Evolutionary conservation across 2,113 vertebrate genomes (phyloP), one percentile per base, ranked within the genome.

Genomic region (Nyctereutes procyonoides): DNA sequence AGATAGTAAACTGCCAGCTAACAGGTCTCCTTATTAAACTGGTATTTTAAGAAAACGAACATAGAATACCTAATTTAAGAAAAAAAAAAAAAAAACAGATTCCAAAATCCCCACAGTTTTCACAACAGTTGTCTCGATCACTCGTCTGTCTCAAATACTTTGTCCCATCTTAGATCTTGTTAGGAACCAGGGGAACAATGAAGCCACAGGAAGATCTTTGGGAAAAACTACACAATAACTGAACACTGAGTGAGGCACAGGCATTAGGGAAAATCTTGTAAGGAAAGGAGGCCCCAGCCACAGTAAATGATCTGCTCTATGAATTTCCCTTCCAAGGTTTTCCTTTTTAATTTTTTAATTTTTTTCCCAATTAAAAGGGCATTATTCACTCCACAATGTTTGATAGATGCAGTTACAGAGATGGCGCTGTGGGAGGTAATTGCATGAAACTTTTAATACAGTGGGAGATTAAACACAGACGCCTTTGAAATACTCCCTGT

Each of bases 361-460:
- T 56, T 76, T 65, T 84, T 38, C 3, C n/a, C 90, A 88, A 74
- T 88, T 90, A 94, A 90, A 96, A 86, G 19, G 84, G 56, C 19
- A 92, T 92, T 90, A 93, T 80, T 89, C 5, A 83, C 8, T 74
- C 19, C n/a, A 67, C 13, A 12, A 10, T 26, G 83, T n/a, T 88
- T 73, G 60, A 93, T 88, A 90, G 67, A 88, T 71, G 87, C 82
- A 90, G 19, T 55, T 95, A 58, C 26, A 43, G 2, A 19, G 58
- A 85, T 2, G 3, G 10, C 51, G 13, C 22, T 3, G 1, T 19
- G 12, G 1, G 12, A 88, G 15, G 24, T 26, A 90, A 43, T 20
- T 53, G 51, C 10, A 77, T 60, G 51, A 85, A 82, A 63, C 48
- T 85, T 82, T 94, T 28, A 91, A 67, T 22, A 88, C 35, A 26